These are phyloP conservation scores for Pammene fasciana DNA, from an alignment of 2,888 invertebrate species.

Conservation along the genomic window DNA sequence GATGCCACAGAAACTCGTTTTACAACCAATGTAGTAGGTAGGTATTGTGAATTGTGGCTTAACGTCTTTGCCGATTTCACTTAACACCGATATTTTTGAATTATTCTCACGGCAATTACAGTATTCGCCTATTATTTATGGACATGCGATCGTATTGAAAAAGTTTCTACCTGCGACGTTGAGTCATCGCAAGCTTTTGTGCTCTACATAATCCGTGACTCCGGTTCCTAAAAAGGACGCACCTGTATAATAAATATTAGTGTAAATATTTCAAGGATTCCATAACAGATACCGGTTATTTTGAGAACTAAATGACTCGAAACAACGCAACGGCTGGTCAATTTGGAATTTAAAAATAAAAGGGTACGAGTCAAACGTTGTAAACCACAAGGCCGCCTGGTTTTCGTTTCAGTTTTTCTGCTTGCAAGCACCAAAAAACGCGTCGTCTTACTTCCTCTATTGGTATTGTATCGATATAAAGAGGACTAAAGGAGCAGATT, in stretches of 20 bases:
- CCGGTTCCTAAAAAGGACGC: constrained; percentile 48
- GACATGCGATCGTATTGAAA: constrained; percentile 47
- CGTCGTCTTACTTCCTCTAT: constrained; percentile 40
- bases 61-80: constrained; percentile 40
- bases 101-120: constrained; percentile 47
- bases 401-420: constrained; percentile 48
- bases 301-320: constrained; percentile 24
- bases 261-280: background rate
- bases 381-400: constrained; percentile 61
- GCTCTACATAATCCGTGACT: constrained; percentile 57
- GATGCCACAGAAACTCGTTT: constrained; percentile 45
- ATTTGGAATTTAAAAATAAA: constrained; percentile 47
- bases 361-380: constrained; percentile 50
- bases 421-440: constrained; percentile 47
- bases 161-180: constrained; percentile 59
- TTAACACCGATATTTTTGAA: constrained; percentile 36
- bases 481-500: no score
- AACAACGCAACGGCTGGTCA: constrained; percentile 43
- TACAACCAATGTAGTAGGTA: constrained; percentile 28
- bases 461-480: constrained; percentile 19
- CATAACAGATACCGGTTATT: background rate
- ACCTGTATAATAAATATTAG: constrained; percentile 22
- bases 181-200: constrained; percentile 61
- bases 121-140: constrained; percentile 43
- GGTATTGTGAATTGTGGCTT: constrained; percentile 24